Conservation (phyloP, 2,797 vertebrate genomes). For the Oophaga sylvatica region DNA sequence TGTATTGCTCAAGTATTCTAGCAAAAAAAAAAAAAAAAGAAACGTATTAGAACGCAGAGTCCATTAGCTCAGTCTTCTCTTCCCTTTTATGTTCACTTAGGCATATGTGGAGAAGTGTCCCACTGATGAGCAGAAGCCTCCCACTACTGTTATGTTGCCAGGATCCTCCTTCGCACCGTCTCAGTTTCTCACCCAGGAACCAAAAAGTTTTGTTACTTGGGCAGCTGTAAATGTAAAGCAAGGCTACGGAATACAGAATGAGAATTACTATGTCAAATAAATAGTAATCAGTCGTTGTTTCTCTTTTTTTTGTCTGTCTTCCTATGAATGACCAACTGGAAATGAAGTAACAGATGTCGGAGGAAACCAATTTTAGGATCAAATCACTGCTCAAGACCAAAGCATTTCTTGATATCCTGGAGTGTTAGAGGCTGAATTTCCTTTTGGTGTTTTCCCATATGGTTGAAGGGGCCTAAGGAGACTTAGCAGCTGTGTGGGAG, state of each 20-base stretch:
- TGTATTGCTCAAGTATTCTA: constrained; percentile 60
- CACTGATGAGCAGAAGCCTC: constrained; percentile 11
- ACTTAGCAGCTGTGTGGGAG: constrained; percentile 65
- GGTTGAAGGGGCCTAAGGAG: constrained; percentile 47
- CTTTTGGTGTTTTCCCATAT: constrained; percentile 45
- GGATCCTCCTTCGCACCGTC: background rate
- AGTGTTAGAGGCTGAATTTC: constrained; percentile 12
- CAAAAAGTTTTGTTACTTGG: background rate
- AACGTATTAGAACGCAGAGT: constrained; percentile 32
- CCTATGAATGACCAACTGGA: background rate
- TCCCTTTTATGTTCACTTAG: constrained; percentile 38
- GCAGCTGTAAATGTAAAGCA: constrained; percentile 1
- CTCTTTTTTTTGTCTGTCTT: background rate
- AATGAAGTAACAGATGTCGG: background rate
- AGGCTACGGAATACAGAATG: background rate
- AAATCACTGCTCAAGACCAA: background rate
- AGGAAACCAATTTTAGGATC: background rate
- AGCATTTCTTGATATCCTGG: background rate
- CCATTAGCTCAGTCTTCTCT: constrained; percentile 39
- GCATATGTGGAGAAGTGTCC: constrained; percentile 35
- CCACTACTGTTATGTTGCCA: constrained; percentile 18
- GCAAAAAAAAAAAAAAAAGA: constrained; percentile 12
- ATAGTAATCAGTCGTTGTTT: background rate
- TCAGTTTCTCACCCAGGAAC: constrained; percentile 13
- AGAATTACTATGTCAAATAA: background rate